Conservation (phyloP, 2,888 invertebrate species). For the Spisula subtruncata region DNA sequence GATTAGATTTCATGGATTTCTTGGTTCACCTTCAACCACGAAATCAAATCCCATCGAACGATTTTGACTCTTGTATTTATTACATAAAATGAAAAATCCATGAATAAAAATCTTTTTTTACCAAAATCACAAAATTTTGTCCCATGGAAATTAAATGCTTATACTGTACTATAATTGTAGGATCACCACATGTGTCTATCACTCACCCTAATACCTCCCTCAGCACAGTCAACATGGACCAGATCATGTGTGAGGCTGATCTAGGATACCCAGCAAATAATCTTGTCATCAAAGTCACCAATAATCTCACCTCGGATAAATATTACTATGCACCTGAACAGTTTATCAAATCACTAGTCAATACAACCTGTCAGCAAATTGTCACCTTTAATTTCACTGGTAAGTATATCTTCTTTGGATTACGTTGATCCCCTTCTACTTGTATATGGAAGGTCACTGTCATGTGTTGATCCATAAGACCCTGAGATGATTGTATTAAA, state of each 20-base stretch:
- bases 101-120: too few species aligned
- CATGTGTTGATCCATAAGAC: too few species aligned
- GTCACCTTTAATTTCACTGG: not conserved
- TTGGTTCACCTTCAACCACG: too few species aligned
- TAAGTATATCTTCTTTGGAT: not conserved
- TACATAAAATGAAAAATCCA: too few species aligned
- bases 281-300: not conserved
- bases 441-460: too few species aligned
- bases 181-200: not conserved
- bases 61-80: too few species aligned
- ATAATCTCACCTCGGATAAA: not conserved
- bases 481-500: too few species aligned
- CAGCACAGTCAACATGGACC: not conserved
- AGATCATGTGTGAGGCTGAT: conserved; percentile 9
- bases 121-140: too few species aligned
- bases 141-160: too few species aligned
- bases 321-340: not conserved
- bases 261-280: not conserved
- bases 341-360: not conserved
- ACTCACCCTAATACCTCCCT: not conserved
- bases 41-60: too few species aligned
- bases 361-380: conserved; percentile 8
- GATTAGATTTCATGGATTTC: too few species aligned
- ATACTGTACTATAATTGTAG: not conserved
- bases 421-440: too few species aligned